A percentile compares a stretch with the other conserved stretches of the same genome.
Conservation (phyloP, 1,140 invertebrate genomes). For the Zophobas atratus region DNA sequence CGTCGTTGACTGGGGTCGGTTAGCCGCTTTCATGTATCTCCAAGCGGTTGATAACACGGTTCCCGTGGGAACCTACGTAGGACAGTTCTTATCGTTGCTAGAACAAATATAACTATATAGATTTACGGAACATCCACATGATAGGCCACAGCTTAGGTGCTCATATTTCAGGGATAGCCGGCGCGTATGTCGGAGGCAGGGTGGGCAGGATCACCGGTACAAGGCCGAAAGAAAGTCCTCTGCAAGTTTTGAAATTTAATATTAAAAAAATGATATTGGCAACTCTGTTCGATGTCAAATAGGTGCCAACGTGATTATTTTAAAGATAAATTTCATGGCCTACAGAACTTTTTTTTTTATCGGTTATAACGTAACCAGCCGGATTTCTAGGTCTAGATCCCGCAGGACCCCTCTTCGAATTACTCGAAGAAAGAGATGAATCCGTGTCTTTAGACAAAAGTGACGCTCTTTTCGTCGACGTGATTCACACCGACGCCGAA, state of each 20-base stretch:
- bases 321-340: no score
- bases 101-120: slow-evolving; percentile 63
- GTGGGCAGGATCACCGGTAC: slow-evolving; percentile 71
- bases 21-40: slow-evolving; percentile 58
- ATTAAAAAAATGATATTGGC: background rate
- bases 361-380: no score
- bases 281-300: no score
- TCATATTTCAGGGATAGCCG: slow-evolving; percentile 77
- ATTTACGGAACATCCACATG: slow-evolving; percentile 72
- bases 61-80: slow-evolving; percentile 52
- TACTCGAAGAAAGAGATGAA: slow-evolving; percentile 65
- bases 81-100: slow-evolving; percentile 52
- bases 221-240: background rate
- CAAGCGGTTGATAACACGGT: slow-evolving; percentile 54
- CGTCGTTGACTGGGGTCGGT: slow-evolving; percentile 57
- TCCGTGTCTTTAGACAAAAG: slow-evolving; percentile 61
- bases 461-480: slow-evolving; percentile 77
- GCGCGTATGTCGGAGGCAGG: slow-evolving; percentile 69
- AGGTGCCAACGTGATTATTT: no score
- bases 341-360: no score
- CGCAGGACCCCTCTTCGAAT: slow-evolving; percentile 71
- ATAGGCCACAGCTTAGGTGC: slow-evolving; percentile 80
- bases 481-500: slow-evolving; percentile 78
- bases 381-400: slow-evolving; percentile 71
- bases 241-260: no score